Evolutionary conservation across 2,888 invertebrate species (phyloP).

Genomic region (Ochlodes sylvanus): DNA sequence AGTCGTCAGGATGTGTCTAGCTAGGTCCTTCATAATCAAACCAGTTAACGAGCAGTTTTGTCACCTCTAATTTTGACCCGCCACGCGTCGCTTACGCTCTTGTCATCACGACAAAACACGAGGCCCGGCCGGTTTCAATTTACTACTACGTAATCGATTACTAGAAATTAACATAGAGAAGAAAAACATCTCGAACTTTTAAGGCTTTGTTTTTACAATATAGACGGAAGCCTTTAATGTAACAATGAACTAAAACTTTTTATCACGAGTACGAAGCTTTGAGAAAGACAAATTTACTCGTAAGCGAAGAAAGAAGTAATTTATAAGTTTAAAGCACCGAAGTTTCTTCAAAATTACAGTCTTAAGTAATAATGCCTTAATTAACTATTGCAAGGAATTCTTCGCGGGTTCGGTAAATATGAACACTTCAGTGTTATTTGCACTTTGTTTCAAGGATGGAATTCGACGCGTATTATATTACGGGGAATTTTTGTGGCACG

Average conservation of each 20-base stretch:
- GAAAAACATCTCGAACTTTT: no score
- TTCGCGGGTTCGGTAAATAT: slow-evolving; percentile 9
- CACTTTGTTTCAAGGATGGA: not conserved
- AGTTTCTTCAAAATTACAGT: slow-evolving; percentile 29
- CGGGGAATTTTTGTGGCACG: not conserved
- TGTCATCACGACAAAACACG: no score
- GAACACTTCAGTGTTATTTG: slow-evolving; percentile 4
- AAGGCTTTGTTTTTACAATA: not conserved
- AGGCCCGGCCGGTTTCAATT: no score
- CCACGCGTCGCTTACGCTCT: no score
- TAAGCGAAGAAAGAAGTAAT: slow-evolving; percentile 30
- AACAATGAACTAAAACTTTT: slow-evolving; percentile 4
- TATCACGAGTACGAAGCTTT: slow-evolving; percentile 17
- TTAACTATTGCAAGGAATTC: slow-evolving; percentile 30
- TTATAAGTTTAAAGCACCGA: slow-evolving; percentile 34
- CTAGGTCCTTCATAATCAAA: no score
- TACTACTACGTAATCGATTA: no score
- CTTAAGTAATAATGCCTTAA: slow-evolving; percentile 23
- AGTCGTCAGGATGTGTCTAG: no score
- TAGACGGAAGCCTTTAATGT: not conserved
- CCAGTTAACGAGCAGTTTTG: no score
- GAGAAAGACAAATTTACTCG: slow-evolving; percentile 31
- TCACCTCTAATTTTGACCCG: no score
- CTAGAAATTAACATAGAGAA: no score
- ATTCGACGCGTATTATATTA: not conserved